Evolutionary conservation across 2,113 vertebrate species (phyloP), one percentile per base, ranked within the genome.

Genomic region (Heterotis niloticus): DNA sequence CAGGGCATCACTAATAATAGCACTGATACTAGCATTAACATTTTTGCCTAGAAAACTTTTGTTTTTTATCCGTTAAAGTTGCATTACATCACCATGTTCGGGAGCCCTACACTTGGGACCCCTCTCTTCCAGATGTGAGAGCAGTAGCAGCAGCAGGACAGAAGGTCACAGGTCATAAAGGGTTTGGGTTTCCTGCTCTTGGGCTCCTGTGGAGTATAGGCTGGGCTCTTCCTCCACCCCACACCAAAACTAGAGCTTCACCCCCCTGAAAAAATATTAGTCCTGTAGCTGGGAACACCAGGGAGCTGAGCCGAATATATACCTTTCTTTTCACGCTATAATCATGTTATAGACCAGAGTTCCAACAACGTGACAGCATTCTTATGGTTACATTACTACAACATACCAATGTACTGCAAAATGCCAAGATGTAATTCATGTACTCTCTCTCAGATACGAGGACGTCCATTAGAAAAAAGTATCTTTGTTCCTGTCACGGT

Each of bases 181-280:
- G 90, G 88, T 91, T 91, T 90, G 83, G 85, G 83, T 89, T 91
- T 92, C 91, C 88, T 86, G 85, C 83, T 82, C 88, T 81, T 69
- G 76, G 83, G 81, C 85, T 81, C 85, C 87, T 28, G 83, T 83
- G 80, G 85, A 87, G 82, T 83, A 83, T 79, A 82, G 86, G 84
- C 76, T 77, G 85, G 57, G 68, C 70, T 74, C 81, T 84, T 82
- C 84, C 86, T 83, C 82, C 74, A 83, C 75, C 28, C 73, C 75
- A 75, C 77, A 75, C 77, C 68, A 64, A 85, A 85, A 82, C 74
- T 68, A 23, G 72, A 80, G 82, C 81, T 83, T 77, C 69, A 60
- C 69, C 75, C 34, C 44, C 71, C 78, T 80, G 81, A 71, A 81
- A 80, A 80, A 85, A 85, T 85, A 85, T 85, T 82, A 82, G 84